Base-by-base conservation (phyloP, 2,797 vertebrate genomes). In the Alectoris magna region DNA sequence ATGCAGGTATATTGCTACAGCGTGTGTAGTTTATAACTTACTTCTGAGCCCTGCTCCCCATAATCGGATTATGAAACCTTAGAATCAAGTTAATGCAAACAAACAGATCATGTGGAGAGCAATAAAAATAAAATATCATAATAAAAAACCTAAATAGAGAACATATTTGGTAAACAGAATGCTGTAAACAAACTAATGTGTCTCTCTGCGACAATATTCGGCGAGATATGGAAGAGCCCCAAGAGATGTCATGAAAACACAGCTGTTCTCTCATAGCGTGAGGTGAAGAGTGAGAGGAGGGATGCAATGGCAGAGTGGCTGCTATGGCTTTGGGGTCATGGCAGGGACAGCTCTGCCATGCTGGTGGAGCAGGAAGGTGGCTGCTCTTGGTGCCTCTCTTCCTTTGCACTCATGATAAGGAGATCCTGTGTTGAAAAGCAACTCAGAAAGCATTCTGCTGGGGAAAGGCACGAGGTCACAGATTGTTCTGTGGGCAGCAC, bases 121-220 rank as follows among this genome's bases (percentile, higher is more conserved):
- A 71, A 93, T 96, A 95, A 96, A 96, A 94, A 94, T 95, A 95
- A 97, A 97, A 96, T 95, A 95, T 96, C 93, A 87, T 91, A 53
- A 92, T 95, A 94, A 95, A 95, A 92, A 13, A 29, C 7, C 79
- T 91, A 93, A 93, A 94, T 83, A 36, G 93, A 88, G 85, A 91
- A 76, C 78, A 75, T 88, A 91, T 84, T 90, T 64, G 0, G 81
- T 73, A 95, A 96, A 93, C 92, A 95, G 91, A 91, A 83, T 7
- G 71, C 90, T 88, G 91, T 94, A 96, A 96, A 94, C 91, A 90
- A 87, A 88, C 64, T 49, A 88, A 95, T 91, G 91, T 71, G 72
- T 92, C 93, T 95, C 90, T 23, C 80, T 60, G 67, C 17, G 7
- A 44, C 12, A 70, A 87, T 91, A 87, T 86, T 87, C 29, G 5